Percentiles rank a stretch among this genome's conserved stretches.
These are phyloP conservation scores for Onthophagus sagittarius DNA, from an alignment of 2,888 invertebrate species.

Conservation along the genomic window DNA sequence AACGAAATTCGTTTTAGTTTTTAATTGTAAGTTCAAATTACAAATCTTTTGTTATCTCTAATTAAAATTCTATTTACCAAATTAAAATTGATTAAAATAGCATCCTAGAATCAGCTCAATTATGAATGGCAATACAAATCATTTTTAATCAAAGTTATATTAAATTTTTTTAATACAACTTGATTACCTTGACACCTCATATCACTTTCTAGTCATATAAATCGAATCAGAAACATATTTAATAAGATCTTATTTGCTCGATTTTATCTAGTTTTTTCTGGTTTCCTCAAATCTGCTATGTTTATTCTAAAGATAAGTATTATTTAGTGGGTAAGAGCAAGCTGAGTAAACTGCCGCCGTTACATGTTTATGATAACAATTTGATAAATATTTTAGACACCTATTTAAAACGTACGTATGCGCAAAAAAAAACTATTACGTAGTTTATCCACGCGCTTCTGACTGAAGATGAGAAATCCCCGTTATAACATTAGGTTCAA, in stretches of 20 bases:
- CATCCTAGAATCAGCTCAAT: too few relatives aligned
- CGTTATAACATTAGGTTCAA: neutral
- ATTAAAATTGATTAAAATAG: too few relatives aligned
- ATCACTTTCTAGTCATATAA: neutral
- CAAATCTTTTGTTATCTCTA: too few relatives aligned
- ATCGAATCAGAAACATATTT: neutral
- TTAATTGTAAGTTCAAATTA: too few relatives aligned
- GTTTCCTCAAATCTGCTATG: neutral
- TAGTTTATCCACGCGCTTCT: neutral
- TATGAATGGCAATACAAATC: neutral
- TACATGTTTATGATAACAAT: too few relatives aligned
- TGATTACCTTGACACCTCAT: slow-evolving; percentile 7
- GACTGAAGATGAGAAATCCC: neutral
- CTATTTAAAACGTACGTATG: neutral
- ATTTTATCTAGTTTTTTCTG: neutral
- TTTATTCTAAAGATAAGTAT: neutral
- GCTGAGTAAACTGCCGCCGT: too few relatives aligned
- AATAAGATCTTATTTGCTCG: neutral
- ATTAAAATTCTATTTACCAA: too few relatives aligned
- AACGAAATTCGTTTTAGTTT: too few relatives aligned
- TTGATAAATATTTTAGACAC: too few relatives aligned
- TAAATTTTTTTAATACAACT: neutral
- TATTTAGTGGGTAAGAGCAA: neutral
- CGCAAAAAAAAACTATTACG: neutral
- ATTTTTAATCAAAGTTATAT: neutral